phyloP scores from a whole-genome alignment of 2,797 vertebrate species.

The Prunella strophiata region DNA sequence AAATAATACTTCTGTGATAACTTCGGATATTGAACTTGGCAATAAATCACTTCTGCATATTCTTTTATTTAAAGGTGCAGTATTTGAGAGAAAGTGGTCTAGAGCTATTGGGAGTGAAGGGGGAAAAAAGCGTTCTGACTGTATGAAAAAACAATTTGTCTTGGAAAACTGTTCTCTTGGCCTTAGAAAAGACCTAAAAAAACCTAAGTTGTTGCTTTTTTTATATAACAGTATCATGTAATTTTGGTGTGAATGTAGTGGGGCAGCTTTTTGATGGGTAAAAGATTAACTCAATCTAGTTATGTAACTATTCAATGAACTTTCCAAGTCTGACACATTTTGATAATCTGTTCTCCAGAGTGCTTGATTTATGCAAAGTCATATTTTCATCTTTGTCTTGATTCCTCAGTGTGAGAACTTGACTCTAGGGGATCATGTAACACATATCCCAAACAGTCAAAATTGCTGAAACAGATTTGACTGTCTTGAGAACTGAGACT shows the following conservation, averaged over 20 bases:
- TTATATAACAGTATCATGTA: background rate
- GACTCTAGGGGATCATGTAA: background rate
- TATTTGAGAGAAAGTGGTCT: background rate
- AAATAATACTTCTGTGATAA: background rate
- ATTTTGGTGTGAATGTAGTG: constrained; percentile 3
- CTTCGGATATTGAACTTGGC: background rate
- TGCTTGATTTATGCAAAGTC: constrained; percentile 43
- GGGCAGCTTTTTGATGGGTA: background rate
- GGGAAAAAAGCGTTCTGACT: background rate
- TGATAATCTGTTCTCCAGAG: background rate
- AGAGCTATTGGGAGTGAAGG: background rate
- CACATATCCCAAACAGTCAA: constrained; percentile 1
- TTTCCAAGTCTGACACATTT: background rate
- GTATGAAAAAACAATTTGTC: background rate
- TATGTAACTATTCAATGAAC: background rate
- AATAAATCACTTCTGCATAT: background rate
- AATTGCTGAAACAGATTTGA: constrained; percentile 22
- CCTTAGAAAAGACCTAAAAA: background rate
- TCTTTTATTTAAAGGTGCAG: background rate
- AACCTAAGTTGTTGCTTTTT: background rate
- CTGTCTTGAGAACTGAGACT: constrained; percentile 41
- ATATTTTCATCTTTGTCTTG: constrained; percentile 23
- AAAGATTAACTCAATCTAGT: background rate
- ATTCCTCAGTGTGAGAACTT: constrained; percentile 3
- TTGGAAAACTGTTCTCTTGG: background rate